Percentiles rank a stretch among this genome's conserved stretches.
Evolutionary conservation across 1,140 invertebrate species (phyloP).

Genomic region (Maniola jurtina): DNA sequence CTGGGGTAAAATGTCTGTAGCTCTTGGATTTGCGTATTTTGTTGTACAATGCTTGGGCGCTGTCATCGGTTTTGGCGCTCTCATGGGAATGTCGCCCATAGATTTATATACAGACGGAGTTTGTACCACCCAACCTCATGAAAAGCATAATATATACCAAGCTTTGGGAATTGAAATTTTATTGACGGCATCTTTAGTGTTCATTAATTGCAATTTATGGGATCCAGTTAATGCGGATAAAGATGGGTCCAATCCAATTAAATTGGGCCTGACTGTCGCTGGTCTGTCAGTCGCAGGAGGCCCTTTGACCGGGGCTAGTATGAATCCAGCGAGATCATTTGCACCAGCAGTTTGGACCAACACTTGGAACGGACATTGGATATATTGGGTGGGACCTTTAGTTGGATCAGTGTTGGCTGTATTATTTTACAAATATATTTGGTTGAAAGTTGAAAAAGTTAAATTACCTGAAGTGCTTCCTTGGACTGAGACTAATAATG

Average conservation of each 20-base stretch:
- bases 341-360: conserved; percentile 87
- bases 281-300: conserved; percentile 81
- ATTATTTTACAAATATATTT: conserved; percentile 82
- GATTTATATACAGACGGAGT: conserved; percentile 59
- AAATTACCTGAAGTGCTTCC: conserved; percentile 13
- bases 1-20: conserved; percentile 75
- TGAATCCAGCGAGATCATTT: conserved; percentile 90
- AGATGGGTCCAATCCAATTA: conserved; percentile 73
- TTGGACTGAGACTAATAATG: conserved; percentile 15
- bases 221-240: conserved; percentile 75
- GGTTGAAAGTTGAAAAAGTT: conserved; percentile 36
- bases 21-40: conserved; percentile 84
- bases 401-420: conserved; percentile 79
- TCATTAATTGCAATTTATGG: conserved; percentile 84
- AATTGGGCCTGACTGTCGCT: conserved; percentile 82
- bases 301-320: conserved; percentile 83
- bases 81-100: conserved; percentile 80
- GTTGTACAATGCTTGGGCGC: conserved; percentile 85
- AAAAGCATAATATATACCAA: conserved; percentile 57
- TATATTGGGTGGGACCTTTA: conserved; percentile 87
- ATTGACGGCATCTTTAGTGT: conserved; percentile 84
- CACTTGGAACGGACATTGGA: conserved; percentile 86
- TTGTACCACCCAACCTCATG: conserved; percentile 81
- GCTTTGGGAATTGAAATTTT: conserved; percentile 69
- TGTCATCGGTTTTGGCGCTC: conserved; percentile 82